These are phyloP conservation scores for Otus sunia DNA, from an alignment of 2,113 vertebrate species.

Conservation along the genomic window DNA sequence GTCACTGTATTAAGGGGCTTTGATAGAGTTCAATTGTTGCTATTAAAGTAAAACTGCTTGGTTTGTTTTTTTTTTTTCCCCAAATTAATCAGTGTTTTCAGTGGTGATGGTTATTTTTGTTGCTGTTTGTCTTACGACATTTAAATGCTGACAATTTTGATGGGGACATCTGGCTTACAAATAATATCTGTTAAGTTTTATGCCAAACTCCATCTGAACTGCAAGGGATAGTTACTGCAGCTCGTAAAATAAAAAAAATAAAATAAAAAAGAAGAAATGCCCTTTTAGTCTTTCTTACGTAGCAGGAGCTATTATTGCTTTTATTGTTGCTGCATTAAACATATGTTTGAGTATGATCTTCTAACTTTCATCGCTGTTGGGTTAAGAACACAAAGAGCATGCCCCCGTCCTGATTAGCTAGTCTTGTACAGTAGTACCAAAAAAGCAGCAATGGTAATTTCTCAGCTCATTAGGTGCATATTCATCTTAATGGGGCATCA, in stretches of 20 bases:
- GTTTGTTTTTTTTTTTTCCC: background rate
- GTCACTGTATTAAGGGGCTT: slow-evolving; percentile 1
- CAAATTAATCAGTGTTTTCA: slow-evolving; percentile 9
- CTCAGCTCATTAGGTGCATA: slow-evolving; percentile 75
- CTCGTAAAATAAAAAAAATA: background rate
- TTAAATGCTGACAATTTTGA: background rate
- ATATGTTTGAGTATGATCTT: slow-evolving; percentile 50
- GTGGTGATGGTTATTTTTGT: background rate
- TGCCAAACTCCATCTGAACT: background rate
- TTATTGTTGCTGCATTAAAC: slow-evolving; percentile 56
- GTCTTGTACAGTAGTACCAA: background rate
- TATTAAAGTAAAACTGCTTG: slow-evolving; percentile 25
- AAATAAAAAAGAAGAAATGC: background rate
- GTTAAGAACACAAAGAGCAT: slow-evolving; percentile 47
- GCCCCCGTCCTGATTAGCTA: slow-evolving; percentile 25
- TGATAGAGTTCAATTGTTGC: background rate
- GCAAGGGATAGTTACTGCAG: background rate
- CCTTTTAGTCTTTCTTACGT: slow-evolving; percentile 33
- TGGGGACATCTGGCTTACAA: background rate
- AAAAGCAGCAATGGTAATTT: slow-evolving; percentile 62
- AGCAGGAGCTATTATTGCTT: slow-evolving; percentile 37
- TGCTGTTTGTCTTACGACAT: background rate
- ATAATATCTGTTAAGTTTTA: background rate
- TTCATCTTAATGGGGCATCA: slow-evolving; percentile 77
- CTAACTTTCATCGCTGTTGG: slow-evolving; percentile 31